Conservation (phyloP, 2,113 vertebrate species). For the Clinocottus analis region DNA sequence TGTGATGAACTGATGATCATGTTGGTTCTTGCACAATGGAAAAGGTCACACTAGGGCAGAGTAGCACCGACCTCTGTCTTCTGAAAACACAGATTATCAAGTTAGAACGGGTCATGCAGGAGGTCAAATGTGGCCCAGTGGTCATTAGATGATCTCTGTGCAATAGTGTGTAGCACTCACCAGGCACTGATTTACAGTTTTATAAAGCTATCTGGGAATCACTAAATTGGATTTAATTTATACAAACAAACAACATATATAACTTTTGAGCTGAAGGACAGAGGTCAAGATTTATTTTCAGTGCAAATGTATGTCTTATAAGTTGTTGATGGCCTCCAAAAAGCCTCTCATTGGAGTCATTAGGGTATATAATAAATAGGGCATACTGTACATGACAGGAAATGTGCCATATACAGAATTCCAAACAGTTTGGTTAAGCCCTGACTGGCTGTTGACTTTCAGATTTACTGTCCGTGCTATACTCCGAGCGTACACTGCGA, state of each 20-base stretch:
- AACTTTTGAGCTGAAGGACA: constrained; percentile 40
- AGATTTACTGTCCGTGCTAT: constrained; percentile 81
- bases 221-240: constrained; percentile 46
- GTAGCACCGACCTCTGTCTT: constrained; percentile 43
- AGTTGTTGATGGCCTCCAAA: constrained; percentile 51
- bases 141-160: constrained; percentile 67
- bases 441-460: constrained; percentile 79
- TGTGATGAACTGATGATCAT: constrained; percentile 75
- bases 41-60: constrained; percentile 59
- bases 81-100: constrained; percentile 53
- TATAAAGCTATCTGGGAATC: constrained; percentile 39
- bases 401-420: constrained; percentile 70
- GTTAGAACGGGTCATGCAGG: constrained; percentile 35
- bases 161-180: constrained; percentile 42
- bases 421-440: constrained; percentile 69
- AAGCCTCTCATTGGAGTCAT: constrained; percentile 65
- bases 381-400: constrained; percentile 66
- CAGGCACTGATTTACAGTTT: constrained; percentile 60
- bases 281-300: constrained; percentile 65
- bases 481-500: constrained; percentile 57
- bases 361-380: constrained; percentile 69
- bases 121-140: constrained; percentile 67
- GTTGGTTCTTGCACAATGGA: constrained; percentile 29
- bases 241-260: constrained; percentile 56
- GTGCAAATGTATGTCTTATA: constrained; percentile 49